Base-by-base conservation (phyloP, 2,888 invertebrate genomes). In the Osmoderma eremita region DNA sequence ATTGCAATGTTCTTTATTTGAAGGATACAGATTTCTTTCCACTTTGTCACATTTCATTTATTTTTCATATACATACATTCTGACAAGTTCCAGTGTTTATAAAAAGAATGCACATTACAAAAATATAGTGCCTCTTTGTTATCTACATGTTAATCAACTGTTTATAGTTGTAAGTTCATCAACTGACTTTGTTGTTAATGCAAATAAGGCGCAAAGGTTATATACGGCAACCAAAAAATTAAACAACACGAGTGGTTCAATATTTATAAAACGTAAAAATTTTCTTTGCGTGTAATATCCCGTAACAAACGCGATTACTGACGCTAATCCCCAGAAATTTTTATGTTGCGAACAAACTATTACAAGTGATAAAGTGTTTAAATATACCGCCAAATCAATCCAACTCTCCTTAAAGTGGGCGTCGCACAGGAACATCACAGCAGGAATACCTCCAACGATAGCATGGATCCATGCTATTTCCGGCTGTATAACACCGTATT, bases 401-500 rank as follows among this genome's bases (percentile, higher is more conserved):
- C 54, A 65, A 4, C 30, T 56, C 3, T 38, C 56, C 38, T 65
- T 41, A 20, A 56, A 39, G 22, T 56, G 30, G 15, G 48, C 30
- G 8, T 65, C 49, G n/a, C 49, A 65, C 48, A 65, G 20, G 4
- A 36, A 54, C 36, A 56, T 45, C 2, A 15, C 17, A 15, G 65
- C 65, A 17, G 65, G 65, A 45, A 51, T 62, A 8, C 49, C 18
- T 36, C 67, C 69, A 5, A 65, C 38, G 30, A 42, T 49, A 4
- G 71, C 67, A 53, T 73, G 73, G n/a, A 65, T 20, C 56, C 67
- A 72, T 13, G 68, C 70, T 15, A 67, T 42, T 17, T 64, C 65
- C 36, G 53, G 42, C 17, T 62, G 30, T 1, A 45, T 30, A 38
- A 67, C 53, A n/a, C 67, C 66, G 20, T 69, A 49, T 41, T 65